A percentile compares a stretch with the other conserved stretches of the same genome.
Evolutionary conservation across 1,140 invertebrate species (phyloP).

Genomic region (Sinonovacula constricta): DNA sequence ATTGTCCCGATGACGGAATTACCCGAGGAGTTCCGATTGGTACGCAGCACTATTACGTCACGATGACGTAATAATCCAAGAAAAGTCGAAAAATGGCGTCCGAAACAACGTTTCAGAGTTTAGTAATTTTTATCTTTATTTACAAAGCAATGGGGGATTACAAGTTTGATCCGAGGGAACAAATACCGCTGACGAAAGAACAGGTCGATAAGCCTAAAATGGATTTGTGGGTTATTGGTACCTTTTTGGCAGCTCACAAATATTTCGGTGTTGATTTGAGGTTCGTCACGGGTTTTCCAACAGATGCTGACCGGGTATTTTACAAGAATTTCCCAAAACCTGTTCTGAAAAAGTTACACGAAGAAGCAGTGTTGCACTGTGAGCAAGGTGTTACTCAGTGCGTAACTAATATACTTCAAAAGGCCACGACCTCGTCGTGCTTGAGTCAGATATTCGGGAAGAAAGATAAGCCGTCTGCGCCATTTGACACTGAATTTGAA

Average conservation of each 20-base stretch:
- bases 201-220: not conserved
- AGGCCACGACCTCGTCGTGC: conserved; percentile 8
- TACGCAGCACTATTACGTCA: no score
- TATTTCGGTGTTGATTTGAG: conserved; percentile 43
- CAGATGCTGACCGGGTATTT: conserved; percentile 22
- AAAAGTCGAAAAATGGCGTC: no score
- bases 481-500: conserved; percentile 33
- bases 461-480: not conserved
- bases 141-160: no score
- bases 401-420: conserved; percentile 10
- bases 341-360: conserved; percentile 7
- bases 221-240: conserved; percentile 50
- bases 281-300: conserved; percentile 21
- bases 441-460: not conserved
- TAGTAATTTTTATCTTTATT: no score
- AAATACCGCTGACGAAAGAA: no score
- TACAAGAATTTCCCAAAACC: conserved; percentile 45
- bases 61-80: no score
- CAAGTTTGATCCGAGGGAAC: no score
- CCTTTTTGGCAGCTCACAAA: conserved; percentile 36
- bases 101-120: no score
- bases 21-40: no score
- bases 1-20: no score
- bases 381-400: not conserved
- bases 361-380: not conserved